Evolutionary conservation across 2,113 vertebrate species (phyloP).

Genomic region (Gadus macrocephalus): DNA sequence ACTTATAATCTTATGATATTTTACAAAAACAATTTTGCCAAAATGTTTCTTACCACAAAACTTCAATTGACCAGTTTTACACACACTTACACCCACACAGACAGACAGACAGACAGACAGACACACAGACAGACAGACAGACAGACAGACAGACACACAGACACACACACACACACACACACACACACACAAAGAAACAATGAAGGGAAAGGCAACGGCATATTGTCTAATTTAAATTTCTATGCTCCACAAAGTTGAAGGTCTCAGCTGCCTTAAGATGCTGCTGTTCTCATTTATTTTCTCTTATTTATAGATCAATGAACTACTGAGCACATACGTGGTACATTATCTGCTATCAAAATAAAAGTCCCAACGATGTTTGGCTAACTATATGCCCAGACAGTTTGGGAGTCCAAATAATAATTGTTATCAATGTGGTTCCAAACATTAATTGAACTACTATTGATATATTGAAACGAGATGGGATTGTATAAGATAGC

Average conservation of each 20-base stretch:
- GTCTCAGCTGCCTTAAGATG: conserved; percentile 55
- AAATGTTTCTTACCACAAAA: conserved; percentile 4
- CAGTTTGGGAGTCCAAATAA: not conserved
- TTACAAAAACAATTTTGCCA: conserved; percentile 12
- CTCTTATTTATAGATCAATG: conserved; percentile 20
- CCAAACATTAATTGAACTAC: conserved; percentile 14
- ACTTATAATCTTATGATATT: conserved; percentile 35
- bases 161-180: too few relatives aligned
- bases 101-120: not conserved
- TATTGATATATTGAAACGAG: conserved; percentile 12
- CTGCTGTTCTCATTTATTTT: conserved; percentile 14
- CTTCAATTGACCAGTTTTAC: conserved; percentile 16
- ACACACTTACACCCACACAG: conserved; percentile 13
- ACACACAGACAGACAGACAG: not conserved
- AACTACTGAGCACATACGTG: conserved; percentile 9
- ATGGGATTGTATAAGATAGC: conserved; percentile 12
- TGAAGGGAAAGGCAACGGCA: conserved; percentile 14
- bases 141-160: not conserved
- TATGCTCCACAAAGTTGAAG: conserved; percentile 31
- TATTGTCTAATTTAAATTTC: conserved; percentile 23
- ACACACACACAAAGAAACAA: conserved; percentile 6
- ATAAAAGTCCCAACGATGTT: conserved; percentile 26
- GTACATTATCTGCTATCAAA: conserved; percentile 18
- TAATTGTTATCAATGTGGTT: not conserved
- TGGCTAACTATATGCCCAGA: conserved; percentile 22